phyloP scores from a whole-genome alignment of 2,113 vertebrate genomes.

The Paratilapia polleni region DNA sequence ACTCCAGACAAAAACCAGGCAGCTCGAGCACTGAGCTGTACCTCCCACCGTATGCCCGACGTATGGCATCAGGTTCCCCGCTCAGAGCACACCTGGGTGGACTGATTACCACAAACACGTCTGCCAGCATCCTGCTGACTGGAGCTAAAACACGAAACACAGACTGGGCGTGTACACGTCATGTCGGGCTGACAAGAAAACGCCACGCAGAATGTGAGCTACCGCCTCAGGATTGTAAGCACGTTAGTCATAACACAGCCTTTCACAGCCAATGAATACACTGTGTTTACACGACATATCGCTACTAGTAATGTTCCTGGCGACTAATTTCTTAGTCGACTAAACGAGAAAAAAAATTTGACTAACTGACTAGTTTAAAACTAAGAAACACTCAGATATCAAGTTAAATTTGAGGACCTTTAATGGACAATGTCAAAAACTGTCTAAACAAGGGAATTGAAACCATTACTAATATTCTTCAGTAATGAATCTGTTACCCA shows the following conservation, averaged over 20 bases:
- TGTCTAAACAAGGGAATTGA: too few species aligned
- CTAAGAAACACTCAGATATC: too few species aligned
- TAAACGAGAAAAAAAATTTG: too few species aligned
- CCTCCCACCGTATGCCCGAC: background rate
- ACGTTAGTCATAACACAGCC: background rate
- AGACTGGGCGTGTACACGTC: background rate
- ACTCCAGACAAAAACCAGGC: background rate
- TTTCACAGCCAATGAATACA: background rate
- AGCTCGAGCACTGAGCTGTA: rapidly evolving
- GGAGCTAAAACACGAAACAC: too few species aligned
- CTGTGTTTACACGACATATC: background rate
- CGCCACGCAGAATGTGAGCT: background rate
- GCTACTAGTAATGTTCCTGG: too few species aligned
- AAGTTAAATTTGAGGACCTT: too few species aligned
- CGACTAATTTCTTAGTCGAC: too few species aligned
- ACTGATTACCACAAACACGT: background rate
- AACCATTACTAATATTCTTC: too few species aligned
- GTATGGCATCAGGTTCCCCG: background rate
- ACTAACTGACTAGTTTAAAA: too few species aligned
- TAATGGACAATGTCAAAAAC: too few species aligned
- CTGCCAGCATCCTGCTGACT: background rate
- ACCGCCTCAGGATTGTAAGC: background rate
- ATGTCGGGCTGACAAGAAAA: background rate
- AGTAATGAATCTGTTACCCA: too few species aligned
- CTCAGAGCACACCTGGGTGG: background rate